These are phyloP conservation scores for Enteromius thamalakanensis DNA, from an alignment of 2,797 vertebrate genomes.

Conservation along the genomic window DNA sequence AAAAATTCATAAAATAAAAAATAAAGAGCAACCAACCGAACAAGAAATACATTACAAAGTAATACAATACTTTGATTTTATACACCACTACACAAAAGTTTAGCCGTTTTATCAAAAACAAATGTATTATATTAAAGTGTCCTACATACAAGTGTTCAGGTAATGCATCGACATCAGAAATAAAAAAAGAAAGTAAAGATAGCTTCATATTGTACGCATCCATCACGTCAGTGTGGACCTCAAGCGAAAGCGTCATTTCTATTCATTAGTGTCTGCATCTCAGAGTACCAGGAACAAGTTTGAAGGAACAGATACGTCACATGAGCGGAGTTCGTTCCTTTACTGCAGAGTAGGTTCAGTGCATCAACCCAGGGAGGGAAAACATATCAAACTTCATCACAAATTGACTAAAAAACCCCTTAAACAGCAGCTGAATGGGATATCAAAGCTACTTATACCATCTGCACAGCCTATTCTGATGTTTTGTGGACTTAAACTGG, in stretches of 20 bases:
- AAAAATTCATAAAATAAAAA: slow-evolving; percentile 10
- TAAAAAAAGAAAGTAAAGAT: slow-evolving; percentile 61
- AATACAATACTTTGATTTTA: slow-evolving; percentile 79
- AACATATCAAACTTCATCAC: slow-evolving; percentile 61
- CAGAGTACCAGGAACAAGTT: slow-evolving; percentile 71
- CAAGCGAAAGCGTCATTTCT: slow-evolving; percentile 70
- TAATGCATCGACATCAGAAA: slow-evolving; percentile 70
- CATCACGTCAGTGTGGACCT: slow-evolving; percentile 69
- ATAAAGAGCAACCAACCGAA: slow-evolving; percentile 47
- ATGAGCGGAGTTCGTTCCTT: slow-evolving; percentile 65
- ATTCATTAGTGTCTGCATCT: slow-evolving; percentile 68
- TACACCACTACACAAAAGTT: slow-evolving; percentile 82
- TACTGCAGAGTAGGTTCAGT: slow-evolving; percentile 71
- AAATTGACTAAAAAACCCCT: slow-evolving; percentile 46
- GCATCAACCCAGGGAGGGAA: slow-evolving; percentile 67
- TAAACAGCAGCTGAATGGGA: slow-evolving; percentile 17
- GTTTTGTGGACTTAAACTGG: slow-evolving; percentile 3
- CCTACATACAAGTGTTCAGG: slow-evolving; percentile 75
- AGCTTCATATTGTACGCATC: slow-evolving; percentile 74
- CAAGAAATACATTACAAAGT: slow-evolving; percentile 55
- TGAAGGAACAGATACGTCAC: slow-evolving; percentile 68
- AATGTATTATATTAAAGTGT: slow-evolving; percentile 73
- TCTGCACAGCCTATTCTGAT: neutral
- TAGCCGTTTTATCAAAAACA: slow-evolving; percentile 67
- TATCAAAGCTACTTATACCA: slow-evolving; percentile 19